Evolutionary conservation across 2,888 invertebrate genomes (phyloP).

Genomic region (Sphaeridia pumilis): DNA sequence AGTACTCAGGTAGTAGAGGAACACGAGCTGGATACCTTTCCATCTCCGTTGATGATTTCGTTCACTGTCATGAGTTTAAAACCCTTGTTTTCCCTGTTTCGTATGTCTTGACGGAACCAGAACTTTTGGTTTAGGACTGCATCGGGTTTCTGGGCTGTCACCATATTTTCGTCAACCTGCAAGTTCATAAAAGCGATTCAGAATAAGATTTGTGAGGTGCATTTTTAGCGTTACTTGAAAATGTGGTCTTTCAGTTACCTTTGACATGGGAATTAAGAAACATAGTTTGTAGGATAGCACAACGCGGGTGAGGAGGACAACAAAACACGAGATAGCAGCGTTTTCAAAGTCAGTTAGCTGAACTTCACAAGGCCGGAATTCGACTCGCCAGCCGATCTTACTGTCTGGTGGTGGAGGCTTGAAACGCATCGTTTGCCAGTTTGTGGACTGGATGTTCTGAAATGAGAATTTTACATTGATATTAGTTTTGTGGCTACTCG

Average conservation of each 20-base stretch:
- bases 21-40: background rate
- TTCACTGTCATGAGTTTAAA: constrained; percentile 77
- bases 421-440: constrained; percentile 99
- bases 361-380: constrained; percentile 96
- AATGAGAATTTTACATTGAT: too few species aligned
- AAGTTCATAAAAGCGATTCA: constrained; percentile 5
- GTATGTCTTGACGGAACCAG: constrained; percentile 61
- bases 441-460: constrained; percentile 97
- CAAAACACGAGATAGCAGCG: constrained; percentile 95
- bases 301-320: constrained; percentile 89
- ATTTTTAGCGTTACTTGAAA: background rate
- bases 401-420: constrained; percentile 95
- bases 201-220: too few species aligned
- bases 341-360: constrained; percentile 99
- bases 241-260: constrained; percentile 49
- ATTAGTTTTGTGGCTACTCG: too few species aligned
- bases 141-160: constrained; percentile 79
- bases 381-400: constrained; percentile 97
- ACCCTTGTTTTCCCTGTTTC: constrained; percentile 42
- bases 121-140: constrained; percentile 75
- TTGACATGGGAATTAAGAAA: constrained; percentile 93
- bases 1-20: background rate
- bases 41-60: constrained; percentile 91
- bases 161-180: constrained; percentile 91
- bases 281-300: constrained; percentile 92